phyloP scores from a whole-genome alignment of 1,140 invertebrate species.

The Penaeus japonicus region DNA sequence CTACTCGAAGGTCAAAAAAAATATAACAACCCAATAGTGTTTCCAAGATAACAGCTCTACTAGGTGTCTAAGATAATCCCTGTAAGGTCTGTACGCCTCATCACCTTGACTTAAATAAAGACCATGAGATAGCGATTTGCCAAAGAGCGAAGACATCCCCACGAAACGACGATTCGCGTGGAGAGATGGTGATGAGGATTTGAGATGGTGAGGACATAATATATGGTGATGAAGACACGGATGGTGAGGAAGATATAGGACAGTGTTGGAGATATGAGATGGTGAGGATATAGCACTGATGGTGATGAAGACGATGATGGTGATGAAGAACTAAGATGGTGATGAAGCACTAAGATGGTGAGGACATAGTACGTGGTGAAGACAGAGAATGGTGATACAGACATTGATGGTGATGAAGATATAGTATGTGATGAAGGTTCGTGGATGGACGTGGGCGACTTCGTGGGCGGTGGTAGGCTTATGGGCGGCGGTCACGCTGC shows the following conservation, averaged over 20 bases:
- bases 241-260: background rate
- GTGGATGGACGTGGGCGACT: conserved; percentile 50
- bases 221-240: background rate
- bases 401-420: background rate
- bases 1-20: too few relatives aligned
- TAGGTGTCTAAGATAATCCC: too few relatives aligned
- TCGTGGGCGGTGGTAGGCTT: conserved; percentile 48
- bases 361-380: background rate
- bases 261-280: background rate
- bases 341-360: background rate
- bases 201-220: background rate
- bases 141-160: too few relatives aligned
- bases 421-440: conserved; percentile 55
- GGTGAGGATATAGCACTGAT: background rate
- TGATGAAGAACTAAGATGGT: background rate
- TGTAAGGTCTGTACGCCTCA: too few relatives aligned
- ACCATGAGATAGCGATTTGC: too few relatives aligned
- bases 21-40: too few relatives aligned
- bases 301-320: background rate
- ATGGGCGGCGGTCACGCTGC: conserved; percentile 48
- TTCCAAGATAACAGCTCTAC: too few relatives aligned
- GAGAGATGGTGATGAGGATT: background rate
- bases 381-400: background rate
- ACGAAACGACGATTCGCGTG: background rate
- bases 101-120: too few relatives aligned